Percentiles rank a stretch among this genome's conserved stretches.
Conservation (phyloP, 2,888 invertebrate species). For the Phalera bucephala region DNA sequence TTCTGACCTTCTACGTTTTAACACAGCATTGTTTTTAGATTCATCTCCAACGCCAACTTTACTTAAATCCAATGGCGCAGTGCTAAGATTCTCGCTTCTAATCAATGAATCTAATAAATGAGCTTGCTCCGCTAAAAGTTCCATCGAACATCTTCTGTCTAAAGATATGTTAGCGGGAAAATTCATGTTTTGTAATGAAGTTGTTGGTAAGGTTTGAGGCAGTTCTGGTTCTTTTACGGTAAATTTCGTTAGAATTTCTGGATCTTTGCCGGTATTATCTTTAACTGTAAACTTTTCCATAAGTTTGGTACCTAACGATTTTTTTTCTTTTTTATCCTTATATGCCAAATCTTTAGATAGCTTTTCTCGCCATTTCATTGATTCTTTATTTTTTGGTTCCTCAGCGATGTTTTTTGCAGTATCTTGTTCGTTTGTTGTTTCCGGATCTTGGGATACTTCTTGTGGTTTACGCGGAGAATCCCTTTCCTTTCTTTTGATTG, state of each 20-base stretch:
- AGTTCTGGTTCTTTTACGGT: constrained; percentile 11
- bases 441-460: constrained; percentile 32
- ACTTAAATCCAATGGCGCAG: constrained; percentile 67
- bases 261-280: constrained; percentile 72
- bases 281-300: constrained; percentile 89
- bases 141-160: constrained; percentile 81
- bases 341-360: constrained; percentile 82
- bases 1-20: constrained; percentile 38
- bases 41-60: constrained; percentile 59
- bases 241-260: constrained; percentile 16
- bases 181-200: constrained; percentile 19
- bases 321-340: constrained; percentile 81
- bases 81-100: constrained; percentile 78
- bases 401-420: constrained; percentile 13
- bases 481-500: constrained; percentile 79
- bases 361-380: constrained; percentile 83
- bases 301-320: constrained; percentile 88
- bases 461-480: constrained; percentile 70
- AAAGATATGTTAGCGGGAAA: constrained; percentile 44
- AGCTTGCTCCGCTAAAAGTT: constrained; percentile 82
- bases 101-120: constrained; percentile 78
- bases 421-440: constrained; percentile 18
- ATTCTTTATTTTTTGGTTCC: constrained; percentile 23
- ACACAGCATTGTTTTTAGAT: constrained; percentile 25
- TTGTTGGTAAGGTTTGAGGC: constrained; percentile 23